A percentile compares a stretch with the other conserved stretches of the same genome.
Evolutionary conservation across 2,888 invertebrate species (phyloP).

Genomic region (Parascotia fuliginaria): DNA sequence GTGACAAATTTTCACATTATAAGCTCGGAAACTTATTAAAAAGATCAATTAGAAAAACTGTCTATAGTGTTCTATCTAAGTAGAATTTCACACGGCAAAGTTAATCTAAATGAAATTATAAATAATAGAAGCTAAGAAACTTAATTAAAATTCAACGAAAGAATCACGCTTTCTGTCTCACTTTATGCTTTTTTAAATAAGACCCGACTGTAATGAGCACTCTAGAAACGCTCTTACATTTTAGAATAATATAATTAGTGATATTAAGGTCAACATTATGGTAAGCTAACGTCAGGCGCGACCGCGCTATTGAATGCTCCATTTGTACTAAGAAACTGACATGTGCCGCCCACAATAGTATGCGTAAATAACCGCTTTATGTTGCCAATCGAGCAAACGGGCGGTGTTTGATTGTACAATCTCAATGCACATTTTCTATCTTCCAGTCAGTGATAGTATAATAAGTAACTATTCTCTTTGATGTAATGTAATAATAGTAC

Average conservation of each 20-base stretch:
- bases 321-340: no score
- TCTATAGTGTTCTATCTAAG: constrained; percentile 19
- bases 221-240: background rate
- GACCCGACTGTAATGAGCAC: background rate
- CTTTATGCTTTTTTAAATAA: background rate
- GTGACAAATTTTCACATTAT: constrained; percentile 48
- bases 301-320: no score
- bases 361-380: no score
- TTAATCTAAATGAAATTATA: constrained; percentile 9
- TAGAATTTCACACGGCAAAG: constrained; percentile 8
- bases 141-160: constrained; percentile 12
- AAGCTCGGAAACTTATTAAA: constrained; percentile 37
- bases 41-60: constrained; percentile 36
- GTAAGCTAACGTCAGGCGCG: no score
- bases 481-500: no score
- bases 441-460: no score
- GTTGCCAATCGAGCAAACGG: no score
- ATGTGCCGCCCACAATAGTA: no score
- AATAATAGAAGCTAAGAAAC: constrained; percentile 9
- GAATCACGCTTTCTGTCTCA: background rate
- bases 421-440: no score
- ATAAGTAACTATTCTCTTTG: no score
- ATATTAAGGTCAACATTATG: background rate
- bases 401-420: no score
- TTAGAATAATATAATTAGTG: background rate